These are phyloP conservation scores for Anomalospiza imberbis DNA, from an alignment of 2,797 vertebrate species.

Conservation along the genomic window DNA sequence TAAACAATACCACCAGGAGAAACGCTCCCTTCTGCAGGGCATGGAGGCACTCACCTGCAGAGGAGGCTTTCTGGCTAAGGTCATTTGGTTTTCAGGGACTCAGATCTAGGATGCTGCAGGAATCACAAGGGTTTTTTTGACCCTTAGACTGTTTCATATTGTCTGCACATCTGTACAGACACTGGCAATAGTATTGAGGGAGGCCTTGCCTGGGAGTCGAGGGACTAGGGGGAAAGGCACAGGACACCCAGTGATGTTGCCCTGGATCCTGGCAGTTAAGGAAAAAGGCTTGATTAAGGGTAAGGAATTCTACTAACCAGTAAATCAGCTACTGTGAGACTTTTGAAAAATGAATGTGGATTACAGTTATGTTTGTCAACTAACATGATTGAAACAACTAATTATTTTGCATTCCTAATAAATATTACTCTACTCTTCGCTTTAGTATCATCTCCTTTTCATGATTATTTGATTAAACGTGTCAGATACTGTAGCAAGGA, in stretches of 20 bases:
- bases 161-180: background rate
- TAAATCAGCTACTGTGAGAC: background rate
- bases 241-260: background rate
- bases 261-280: background rate
- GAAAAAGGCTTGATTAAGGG: background rate
- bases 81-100: background rate
- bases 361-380: background rate
- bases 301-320: background rate
- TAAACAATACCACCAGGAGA: background rate
- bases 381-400: background rate
- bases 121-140: background rate
- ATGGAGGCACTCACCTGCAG: background rate
- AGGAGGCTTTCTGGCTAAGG: background rate
- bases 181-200: background rate
- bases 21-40: background rate
- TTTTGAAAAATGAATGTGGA: background rate
- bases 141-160: background rate
- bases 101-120: background rate
- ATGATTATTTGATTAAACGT: background rate
- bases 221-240: background rate
- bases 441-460: background rate
- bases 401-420: background rate
- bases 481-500: background rate
- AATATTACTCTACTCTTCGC: background rate
- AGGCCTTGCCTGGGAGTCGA: background rate